These are phyloP conservation scores for Rhizomys pruinosus DNA, from an alignment of 2,113 vertebrate genomes.

Conservation along the genomic window DNA sequence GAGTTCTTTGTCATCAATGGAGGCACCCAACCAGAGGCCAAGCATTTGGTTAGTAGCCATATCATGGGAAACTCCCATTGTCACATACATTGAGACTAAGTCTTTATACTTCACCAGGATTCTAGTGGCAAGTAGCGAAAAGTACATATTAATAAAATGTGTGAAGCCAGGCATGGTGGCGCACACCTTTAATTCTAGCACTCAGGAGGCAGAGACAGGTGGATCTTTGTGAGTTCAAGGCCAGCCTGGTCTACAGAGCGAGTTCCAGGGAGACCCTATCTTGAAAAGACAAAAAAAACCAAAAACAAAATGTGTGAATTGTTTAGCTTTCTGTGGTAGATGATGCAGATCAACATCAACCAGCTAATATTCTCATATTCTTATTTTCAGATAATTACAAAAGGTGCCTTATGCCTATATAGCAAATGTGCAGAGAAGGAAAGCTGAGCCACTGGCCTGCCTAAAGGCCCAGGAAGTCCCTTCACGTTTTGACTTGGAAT, in stretches of 20 bases:
- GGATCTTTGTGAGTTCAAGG: no score
- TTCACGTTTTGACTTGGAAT: neutral
- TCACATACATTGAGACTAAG: neutral
- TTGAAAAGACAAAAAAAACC: no score
- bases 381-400: neutral
- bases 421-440: neutral
- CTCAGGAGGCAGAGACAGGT: no score
- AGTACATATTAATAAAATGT: constrained; percentile 6
- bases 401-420: neutral
- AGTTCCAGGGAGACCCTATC: no score
- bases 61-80: neutral
- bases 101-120: neutral
- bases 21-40: neutral
- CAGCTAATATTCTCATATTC: neutral
- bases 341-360: neutral
- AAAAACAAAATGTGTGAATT: neutral
- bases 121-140: neutral
- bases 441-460: neutral
- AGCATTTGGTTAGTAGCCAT: neutral
- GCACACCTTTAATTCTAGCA: no score
- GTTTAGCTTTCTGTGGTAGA: neutral
- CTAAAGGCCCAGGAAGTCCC: neutral
- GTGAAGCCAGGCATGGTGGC: no score
- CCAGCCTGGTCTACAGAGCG: no score
- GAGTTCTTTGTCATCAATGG: neutral